Conservation (phyloP, 2,888 invertebrate genomes). For the Lordiphosa fenestrarum region DNA sequence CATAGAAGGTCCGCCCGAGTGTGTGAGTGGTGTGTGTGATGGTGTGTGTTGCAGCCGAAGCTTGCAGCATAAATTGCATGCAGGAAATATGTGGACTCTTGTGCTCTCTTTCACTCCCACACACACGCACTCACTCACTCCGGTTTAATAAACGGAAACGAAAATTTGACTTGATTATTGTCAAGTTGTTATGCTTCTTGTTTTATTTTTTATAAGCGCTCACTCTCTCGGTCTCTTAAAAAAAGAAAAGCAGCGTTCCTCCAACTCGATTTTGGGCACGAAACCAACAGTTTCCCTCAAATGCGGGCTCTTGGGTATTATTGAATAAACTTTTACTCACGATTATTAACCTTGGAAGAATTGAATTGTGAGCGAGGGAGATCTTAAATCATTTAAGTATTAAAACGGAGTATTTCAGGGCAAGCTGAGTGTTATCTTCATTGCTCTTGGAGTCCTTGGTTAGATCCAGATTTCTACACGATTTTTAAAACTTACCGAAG, state of each 20-base stretch:
- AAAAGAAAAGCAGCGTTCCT: no score
- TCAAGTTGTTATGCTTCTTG: constrained; percentile 52
- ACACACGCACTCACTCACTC: constrained; percentile 13
- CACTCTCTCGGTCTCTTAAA: no score
- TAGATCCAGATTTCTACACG: no score
- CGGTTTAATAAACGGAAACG: constrained; percentile 71
- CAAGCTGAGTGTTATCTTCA: no score
- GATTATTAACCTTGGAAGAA: constrained; percentile 56
- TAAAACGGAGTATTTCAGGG: no score
- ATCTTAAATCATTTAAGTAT: no score
- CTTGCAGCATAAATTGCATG: constrained; percentile 61
- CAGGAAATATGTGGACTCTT: constrained; percentile 50
- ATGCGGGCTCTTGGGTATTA: constrained; percentile 49
- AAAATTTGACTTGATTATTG: constrained; percentile 75
- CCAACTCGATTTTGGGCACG: no score
- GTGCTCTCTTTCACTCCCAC: constrained; percentile 10
- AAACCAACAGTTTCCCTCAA: constrained; percentile 22
- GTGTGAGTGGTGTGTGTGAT: constrained; percentile 3
- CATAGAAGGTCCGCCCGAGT: constrained; percentile 50
- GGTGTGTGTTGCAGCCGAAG: constrained; percentile 25
- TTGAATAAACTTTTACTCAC: constrained; percentile 48
- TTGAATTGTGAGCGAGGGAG: neutral
- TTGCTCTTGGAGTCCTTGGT: no score
- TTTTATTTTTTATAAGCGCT: constrained; percentile 19
- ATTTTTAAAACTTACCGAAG: no score